These are phyloP conservation scores for Andrena marginata DNA, from an alignment of 2,888 invertebrate species.

Conservation along the genomic window DNA sequence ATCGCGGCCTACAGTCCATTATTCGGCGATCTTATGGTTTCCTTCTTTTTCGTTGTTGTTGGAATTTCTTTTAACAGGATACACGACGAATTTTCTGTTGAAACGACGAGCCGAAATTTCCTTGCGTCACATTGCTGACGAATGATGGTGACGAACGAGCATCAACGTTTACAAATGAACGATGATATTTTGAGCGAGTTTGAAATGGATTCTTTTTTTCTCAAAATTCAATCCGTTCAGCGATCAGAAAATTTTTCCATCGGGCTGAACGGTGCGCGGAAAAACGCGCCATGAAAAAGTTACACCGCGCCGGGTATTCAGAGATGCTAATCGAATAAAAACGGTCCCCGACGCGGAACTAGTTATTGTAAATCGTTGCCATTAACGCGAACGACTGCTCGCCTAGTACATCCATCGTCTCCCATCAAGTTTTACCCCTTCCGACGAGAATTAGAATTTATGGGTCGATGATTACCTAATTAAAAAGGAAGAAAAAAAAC, in stretches of 20 bases:
- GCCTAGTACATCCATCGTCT: neutral
- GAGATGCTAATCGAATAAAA: neutral
- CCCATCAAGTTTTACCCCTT: too few relatives aligned
- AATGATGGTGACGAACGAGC: constrained; percentile 16
- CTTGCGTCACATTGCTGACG: constrained; percentile 36
- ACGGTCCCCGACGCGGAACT: neutral
- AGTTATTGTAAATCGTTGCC: neutral
- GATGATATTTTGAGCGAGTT: constrained; percentile 6
- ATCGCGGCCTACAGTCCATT: constrained; percentile 12
- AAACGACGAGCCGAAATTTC: constrained; percentile 21
- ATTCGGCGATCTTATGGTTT: neutral
- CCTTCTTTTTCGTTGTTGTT: neutral
- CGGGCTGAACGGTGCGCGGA: neutral
- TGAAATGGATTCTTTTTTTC: neutral
- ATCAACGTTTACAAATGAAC: constrained; percentile 59
- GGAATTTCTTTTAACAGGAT: neutral
- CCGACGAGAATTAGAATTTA: neutral
- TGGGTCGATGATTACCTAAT: neutral
- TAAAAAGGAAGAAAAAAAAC: neutral
- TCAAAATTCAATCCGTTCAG: neutral
- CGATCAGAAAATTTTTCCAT: neutral
- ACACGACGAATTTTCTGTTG: constrained; percentile 56
- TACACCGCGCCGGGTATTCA: neutral
- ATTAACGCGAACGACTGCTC: neutral
- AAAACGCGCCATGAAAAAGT: neutral